Conservation (phyloP, 2,888 invertebrate species). For the Priapulus caudatus region DNA sequence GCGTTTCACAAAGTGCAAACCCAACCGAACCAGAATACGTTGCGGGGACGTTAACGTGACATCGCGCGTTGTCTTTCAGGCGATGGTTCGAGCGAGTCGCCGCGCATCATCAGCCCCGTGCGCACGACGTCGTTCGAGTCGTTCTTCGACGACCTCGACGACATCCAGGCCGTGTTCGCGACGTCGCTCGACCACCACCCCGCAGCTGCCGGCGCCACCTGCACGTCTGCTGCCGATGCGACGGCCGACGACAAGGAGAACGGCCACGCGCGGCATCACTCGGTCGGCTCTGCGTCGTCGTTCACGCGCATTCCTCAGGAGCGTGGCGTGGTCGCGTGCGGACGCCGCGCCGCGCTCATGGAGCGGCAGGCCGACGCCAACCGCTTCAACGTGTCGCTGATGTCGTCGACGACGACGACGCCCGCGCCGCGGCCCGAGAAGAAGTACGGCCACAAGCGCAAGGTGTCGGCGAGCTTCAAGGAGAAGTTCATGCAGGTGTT, state of each 20-base stretch:
- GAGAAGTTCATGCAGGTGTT: slow-evolving; percentile 14
- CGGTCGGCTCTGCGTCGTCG: not conserved
- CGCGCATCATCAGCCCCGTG: not conserved
- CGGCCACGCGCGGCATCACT: not conserved
- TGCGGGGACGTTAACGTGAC: too few species aligned
- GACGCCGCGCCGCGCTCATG: not conserved
- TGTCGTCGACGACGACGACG: not conserved
- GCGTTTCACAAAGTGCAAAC: too few species aligned
- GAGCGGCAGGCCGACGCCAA: not conserved
- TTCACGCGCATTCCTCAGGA: not conserved
- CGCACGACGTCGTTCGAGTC: not conserved
- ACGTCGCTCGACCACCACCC: not conserved
- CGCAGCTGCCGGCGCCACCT: too few species aligned
- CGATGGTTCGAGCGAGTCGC: not conserved
- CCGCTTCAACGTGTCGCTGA: not conserved
- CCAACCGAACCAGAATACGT: too few species aligned
- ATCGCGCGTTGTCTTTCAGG: too few species aligned
- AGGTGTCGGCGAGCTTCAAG: slow-evolving; percentile 25
- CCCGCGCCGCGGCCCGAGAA: not conserved
- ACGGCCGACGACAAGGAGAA: not conserved
- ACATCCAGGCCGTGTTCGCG: not conserved
- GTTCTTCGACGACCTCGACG: not conserved
- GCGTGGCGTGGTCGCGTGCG: not conserved
- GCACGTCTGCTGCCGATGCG: too few species aligned
- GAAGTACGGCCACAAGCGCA: not conserved